These are phyloP conservation scores for Graphium colonna DNA, from an alignment of 2,888 invertebrate genomes.

Conservation along the genomic window DNA sequence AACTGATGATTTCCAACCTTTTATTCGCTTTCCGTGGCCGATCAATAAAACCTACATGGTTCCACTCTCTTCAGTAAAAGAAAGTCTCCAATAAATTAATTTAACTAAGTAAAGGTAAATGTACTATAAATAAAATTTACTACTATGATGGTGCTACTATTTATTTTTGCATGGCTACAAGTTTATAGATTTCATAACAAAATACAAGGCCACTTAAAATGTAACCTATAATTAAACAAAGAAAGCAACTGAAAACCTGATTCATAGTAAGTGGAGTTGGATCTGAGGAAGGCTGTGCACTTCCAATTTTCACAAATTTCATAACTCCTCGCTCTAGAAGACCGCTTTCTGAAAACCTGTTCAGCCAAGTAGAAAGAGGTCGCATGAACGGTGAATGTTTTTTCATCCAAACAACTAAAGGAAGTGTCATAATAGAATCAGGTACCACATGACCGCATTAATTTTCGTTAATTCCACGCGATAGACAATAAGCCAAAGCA, in stretches of 20 bases:
- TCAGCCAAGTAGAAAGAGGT: constrained; percentile 47
- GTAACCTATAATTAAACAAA: constrained; percentile 49
- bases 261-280: constrained; percentile 48
- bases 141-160: too few species aligned
- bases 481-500: constrained; percentile 49
- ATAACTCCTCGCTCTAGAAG: constrained; percentile 44
- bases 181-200: constrained; percentile 44
- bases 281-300: constrained; percentile 33
- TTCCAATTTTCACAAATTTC: constrained; percentile 26
- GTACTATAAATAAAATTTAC: too few species aligned
- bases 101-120: too few species aligned
- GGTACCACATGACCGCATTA: constrained; percentile 56
- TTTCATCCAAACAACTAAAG: constrained; percentile 58
- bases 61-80: too few species aligned
- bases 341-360: constrained; percentile 55
- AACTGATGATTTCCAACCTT: too few species aligned
- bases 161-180: too few species aligned
- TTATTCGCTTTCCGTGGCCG: too few species aligned
- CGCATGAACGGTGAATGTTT: constrained; percentile 49
- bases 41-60: too few species aligned
- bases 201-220: constrained; percentile 43
- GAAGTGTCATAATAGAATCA: constrained; percentile 56
- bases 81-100: too few species aligned
- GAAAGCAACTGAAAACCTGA: constrained; percentile 50
- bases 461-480: constrained; percentile 49